A percentile compares a stretch with the other conserved stretches of the same genome.
phyloP scores from a whole-genome alignment of 2,797 vertebrate genomes.

The Hippopotamyrus pictus region DNA sequence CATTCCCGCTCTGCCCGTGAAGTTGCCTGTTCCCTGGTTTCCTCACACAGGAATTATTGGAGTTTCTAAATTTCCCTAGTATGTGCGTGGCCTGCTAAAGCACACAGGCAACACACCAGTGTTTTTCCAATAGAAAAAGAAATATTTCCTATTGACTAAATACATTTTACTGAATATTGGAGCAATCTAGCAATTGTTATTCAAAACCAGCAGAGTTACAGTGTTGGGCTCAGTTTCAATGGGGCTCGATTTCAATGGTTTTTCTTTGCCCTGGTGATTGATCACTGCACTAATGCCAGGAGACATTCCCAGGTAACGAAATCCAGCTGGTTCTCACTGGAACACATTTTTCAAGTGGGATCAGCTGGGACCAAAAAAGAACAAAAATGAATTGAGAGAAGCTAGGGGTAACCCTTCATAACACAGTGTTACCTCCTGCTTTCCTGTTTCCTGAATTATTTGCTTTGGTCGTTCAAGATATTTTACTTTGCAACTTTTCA shows the following conservation, averaged over 20 bases:
- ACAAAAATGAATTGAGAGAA: background rate
- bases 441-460: background rate
- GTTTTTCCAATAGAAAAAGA: background rate
- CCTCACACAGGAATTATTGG: background rate
- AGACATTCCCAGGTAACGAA: background rate
- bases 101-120: background rate
- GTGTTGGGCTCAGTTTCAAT: background rate
- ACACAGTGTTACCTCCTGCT: background rate
- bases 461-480: background rate
- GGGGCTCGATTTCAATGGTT: background rate
- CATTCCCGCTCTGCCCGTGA: background rate
- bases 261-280: slow-evolving; percentile 3
- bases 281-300: background rate
- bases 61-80: background rate
- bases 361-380: background rate
- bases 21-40: background rate
- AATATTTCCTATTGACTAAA: background rate
- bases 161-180: background rate
- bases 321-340: background rate
- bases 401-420: background rate
- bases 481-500: background rate
- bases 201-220: background rate
- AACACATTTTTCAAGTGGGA: background rate
- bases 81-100: background rate
- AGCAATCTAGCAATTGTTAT: background rate